These are phyloP conservation scores for Patella pellucida DNA, from an alignment of 2,888 invertebrate genomes.

Conservation along the genomic window DNA sequence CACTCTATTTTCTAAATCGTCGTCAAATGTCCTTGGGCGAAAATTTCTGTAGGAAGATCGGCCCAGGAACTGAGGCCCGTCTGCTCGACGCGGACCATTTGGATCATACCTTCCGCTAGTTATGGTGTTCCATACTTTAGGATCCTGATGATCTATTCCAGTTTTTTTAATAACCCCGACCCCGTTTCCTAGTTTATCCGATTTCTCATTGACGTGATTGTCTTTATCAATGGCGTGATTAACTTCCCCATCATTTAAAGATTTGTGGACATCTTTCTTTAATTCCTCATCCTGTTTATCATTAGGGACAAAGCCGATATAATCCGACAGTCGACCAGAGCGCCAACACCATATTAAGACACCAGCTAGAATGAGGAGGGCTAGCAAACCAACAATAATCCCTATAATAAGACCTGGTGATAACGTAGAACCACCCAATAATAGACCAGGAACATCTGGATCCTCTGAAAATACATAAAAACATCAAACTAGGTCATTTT, in stretches of 20 bases:
- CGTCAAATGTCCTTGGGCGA: neutral
- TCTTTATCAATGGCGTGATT: conserved; percentile 13
- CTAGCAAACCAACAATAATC: conserved; percentile 50
- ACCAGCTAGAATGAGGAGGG: conserved; percentile 46
- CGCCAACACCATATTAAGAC: conserved; percentile 58
- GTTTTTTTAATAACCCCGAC: conserved; percentile 4
- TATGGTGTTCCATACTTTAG: conserved; percentile 25
- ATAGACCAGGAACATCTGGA: conserved; percentile 43
- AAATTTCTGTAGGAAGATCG: conserved; percentile 16
- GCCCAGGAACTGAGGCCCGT: conserved; percentile 30
- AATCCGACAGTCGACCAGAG: conserved; percentile 40
- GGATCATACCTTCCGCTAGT: conserved; percentile 17
- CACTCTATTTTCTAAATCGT: conserved; percentile 1
- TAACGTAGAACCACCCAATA: conserved; percentile 42
- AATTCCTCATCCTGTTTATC: conserved; percentile 10
- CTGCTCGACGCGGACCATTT: conserved; percentile 15
- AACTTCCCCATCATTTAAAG: conserved; percentile 14
- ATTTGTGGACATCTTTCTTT: conserved; percentile 2
- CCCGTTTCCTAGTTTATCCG: conserved; percentile 15
- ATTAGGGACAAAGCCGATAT: neutral
- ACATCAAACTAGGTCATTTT: no score
- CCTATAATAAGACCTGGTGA: conserved; percentile 57
- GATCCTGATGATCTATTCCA: conserved; percentile 24
- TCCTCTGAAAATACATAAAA: conserved; percentile 40
- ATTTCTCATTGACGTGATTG: conserved; percentile 16